phyloP scores from a whole-genome alignment of 2,113 vertebrate species.

The Xenopus laevis region DNA sequence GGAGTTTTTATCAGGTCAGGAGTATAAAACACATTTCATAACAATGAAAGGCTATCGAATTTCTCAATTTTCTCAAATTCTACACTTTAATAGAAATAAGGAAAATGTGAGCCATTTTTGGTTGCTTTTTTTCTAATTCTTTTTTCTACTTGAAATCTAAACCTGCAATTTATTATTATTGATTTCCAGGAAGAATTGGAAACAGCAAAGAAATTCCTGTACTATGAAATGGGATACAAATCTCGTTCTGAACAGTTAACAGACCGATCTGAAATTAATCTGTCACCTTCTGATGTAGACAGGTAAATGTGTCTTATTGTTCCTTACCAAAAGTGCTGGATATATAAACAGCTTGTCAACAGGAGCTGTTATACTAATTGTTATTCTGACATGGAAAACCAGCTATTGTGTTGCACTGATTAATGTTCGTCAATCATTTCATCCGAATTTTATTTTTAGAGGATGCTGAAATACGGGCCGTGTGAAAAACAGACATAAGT shows the following conservation, averaged over 20 bases:
- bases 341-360: background rate
- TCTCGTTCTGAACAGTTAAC: slow-evolving; percentile 87
- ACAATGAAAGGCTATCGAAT: too few species aligned
- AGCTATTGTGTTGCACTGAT: background rate
- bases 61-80: too few species aligned
- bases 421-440: background rate
- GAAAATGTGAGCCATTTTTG: background rate
- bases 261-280: slow-evolving; percentile 80
- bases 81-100: too few species aligned
- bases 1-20: too few species aligned
- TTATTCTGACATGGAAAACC: background rate
- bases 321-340: background rate
- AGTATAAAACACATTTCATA: too few species aligned
- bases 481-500: too few species aligned
- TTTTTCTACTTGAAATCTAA: background rate
- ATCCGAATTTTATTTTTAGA: too few species aligned
- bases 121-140: too few species aligned
- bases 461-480: too few species aligned
- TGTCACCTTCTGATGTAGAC: slow-evolving; percentile 75
- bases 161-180: slow-evolving; percentile 4
- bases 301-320: slow-evolving; percentile 65
- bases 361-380: background rate
- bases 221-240: slow-evolving; percentile 96
- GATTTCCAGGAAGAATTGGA: slow-evolving; percentile 79
- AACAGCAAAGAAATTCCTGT: slow-evolving; percentile 79